Base-by-base conservation (phyloP, 2,797 vertebrate species). In the Carcharodon carcharias region DNA sequence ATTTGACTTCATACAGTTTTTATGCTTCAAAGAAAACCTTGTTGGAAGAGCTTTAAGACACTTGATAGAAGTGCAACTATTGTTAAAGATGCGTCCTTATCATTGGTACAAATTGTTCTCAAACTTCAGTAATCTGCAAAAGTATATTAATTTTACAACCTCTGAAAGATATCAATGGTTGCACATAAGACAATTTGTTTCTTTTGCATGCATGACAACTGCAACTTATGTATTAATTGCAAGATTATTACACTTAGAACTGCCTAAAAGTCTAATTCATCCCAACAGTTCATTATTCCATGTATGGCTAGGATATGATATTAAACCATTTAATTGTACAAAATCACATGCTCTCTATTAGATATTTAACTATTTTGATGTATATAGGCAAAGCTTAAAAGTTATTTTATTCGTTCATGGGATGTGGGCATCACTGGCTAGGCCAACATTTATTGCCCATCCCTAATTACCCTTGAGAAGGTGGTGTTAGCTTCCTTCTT, bases 71-170 rank as follows among this genome's bases (percentile, higher is more conserved):
- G 91, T 45, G 35, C 58, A 93, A 65, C n/a, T 40, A 65, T 93
- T 93, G 18, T 92, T 58, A 91, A 92, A 92, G 7, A 21, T 92
- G 16, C 3, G 40, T 92, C 6, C 61, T 92, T 92, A 93, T 65
- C 61, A 7, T 21, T 65, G 91, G 91, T 45, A 67, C 35, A 93
- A 45, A n/a, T 45, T 93, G n/a, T 67, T 45, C n/a, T 67, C 91
- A 23, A 65, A 82, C 40, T 82, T 82, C 26, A 91, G 35, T 61
- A 91, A 91, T 91, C 88, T 91, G 56, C 58, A 91, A 93, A 93
- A 26, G n/a, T 93, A 61, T 88, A n/a, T 93, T 93, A 4, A 85
- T 50, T 63, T 93, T 65, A 9, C 40, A 45, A 45, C 93, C 61
- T 65, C 63, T 67, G 45, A 93, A 45, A 93, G 40, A 45, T 92